Percentiles rank a stretch among this genome's conserved stretches.
Evolutionary conservation across 1,140 invertebrate species (phyloP).

Genomic region (Apis laboriosa): DNA sequence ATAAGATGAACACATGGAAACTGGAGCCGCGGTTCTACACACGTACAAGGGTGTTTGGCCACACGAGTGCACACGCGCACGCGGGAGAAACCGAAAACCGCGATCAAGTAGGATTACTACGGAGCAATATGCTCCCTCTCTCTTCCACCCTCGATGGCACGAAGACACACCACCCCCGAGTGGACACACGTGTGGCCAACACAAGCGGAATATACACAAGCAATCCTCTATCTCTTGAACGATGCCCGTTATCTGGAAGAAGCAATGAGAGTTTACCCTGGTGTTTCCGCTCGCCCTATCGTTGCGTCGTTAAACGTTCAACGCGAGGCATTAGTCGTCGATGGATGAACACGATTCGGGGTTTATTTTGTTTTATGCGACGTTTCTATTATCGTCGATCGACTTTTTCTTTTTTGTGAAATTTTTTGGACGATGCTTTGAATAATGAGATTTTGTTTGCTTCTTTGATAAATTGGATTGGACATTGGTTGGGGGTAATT

Average conservation of each 20-base stretch:
- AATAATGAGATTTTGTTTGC: neutral
- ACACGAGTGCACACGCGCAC: slow-evolving; percentile 43
- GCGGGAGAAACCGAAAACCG: slow-evolving; percentile 74
- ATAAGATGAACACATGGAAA: slow-evolving; percentile 48
- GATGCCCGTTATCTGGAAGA: slow-evolving; percentile 71
- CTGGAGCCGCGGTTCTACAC: slow-evolving; percentile 24
- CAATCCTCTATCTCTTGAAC: slow-evolving; percentile 62
- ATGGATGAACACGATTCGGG: neutral
- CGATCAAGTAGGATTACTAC: slow-evolving; percentile 80
- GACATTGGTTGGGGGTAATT: neutral
- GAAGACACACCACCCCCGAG: slow-evolving; percentile 44
- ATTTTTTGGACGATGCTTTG: neutral
- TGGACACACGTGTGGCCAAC: slow-evolving; percentile 32
- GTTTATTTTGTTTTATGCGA: neutral
- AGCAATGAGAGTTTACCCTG: slow-evolving; percentile 65
- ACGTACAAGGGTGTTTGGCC: slow-evolving; percentile 16
- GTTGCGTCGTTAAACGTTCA: slow-evolving; percentile 43
- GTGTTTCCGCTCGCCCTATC: slow-evolving; percentile 49
- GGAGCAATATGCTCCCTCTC: slow-evolving; percentile 77
- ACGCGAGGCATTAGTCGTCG: neutral
- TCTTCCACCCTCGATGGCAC: slow-evolving; percentile 46
- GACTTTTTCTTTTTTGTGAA: neutral
- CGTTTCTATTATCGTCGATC: neutral
- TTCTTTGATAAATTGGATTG: neutral
- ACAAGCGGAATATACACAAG: slow-evolving; percentile 55